Percentiles rank a stretch among this genome's conserved stretches.
Evolutionary conservation across 2,888 invertebrate genomes (phyloP).

Genomic region (Zaprionus lineosus): DNA sequence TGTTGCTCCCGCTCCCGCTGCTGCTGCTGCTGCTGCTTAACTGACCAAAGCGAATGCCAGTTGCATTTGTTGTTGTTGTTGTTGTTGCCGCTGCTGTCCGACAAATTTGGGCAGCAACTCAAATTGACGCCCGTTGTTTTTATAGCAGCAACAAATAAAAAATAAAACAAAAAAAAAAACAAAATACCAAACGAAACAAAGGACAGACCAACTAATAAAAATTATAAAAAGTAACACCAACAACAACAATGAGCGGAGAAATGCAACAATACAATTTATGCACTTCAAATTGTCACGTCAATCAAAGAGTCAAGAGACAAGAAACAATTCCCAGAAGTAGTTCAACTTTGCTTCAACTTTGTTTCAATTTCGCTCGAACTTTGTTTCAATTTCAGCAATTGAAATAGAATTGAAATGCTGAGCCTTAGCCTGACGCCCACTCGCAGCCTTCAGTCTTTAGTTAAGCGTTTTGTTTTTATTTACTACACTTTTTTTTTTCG

Average conservation of each 20-base stretch:
- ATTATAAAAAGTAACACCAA: no score
- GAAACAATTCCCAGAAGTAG: no score
- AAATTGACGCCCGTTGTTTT: slow-evolving; percentile 69
- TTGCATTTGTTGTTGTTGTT: slow-evolving; percentile 29
- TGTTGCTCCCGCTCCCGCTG: slow-evolving; percentile 10
- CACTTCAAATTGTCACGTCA: slow-evolving; percentile 34
- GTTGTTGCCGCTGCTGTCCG: slow-evolving; percentile 25
- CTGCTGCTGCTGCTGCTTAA: slow-evolving; percentile 44
- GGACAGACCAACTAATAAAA: no score
- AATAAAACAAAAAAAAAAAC: no score
- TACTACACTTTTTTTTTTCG: not conserved
- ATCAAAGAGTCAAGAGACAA: no score
- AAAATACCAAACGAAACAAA: no score
- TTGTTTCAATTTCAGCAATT: not conserved
- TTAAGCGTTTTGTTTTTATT: no score
- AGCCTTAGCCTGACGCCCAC: slow-evolving; percentile 34
- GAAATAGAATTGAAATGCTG: slow-evolving; percentile 7
- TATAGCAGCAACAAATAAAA: slow-evolving; percentile 36
- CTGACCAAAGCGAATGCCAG: slow-evolving; percentile 70
- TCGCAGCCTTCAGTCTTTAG: slow-evolving; percentile 22
- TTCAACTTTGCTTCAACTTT: slow-evolving; percentile 7
- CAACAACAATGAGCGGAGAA: not conserved
- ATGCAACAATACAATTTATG: slow-evolving; percentile 41
- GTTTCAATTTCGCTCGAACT: slow-evolving; percentile 3
- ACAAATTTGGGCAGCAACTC: slow-evolving; percentile 47